Evolutionary conservation across 2,113 vertebrate species (phyloP).

Genomic region (Oxygymnocypris stewartii): DNA sequence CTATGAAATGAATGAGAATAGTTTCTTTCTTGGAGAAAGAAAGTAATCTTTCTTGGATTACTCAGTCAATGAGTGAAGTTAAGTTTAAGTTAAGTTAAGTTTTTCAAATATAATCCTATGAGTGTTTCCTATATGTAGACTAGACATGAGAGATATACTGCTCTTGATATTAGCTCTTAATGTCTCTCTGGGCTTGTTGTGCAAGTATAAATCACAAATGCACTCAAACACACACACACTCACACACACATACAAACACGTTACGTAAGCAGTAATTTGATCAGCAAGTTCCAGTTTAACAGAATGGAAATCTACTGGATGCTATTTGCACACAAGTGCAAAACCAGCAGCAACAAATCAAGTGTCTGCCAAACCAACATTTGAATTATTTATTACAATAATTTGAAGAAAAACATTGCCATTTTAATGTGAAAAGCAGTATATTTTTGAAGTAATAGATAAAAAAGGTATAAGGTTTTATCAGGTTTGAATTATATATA

Average conservation of each 20-base stretch:
- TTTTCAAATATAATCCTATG: neutral
- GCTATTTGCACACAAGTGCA: neutral
- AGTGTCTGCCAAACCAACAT: neutral
- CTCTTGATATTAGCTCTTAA: neutral
- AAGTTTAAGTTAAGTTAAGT: neutral
- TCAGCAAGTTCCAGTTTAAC: conserved; percentile 2
- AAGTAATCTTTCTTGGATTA: neutral
- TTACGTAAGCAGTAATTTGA: conserved; percentile 33
- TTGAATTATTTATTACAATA: no score
- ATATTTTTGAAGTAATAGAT: neutral
- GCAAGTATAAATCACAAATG: neutral
- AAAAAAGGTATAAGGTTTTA: neutral
- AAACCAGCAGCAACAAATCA: neutral
- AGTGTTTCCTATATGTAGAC: neutral
- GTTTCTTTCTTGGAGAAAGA: neutral
- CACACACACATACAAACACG: neutral
- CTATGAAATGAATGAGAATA: neutral
- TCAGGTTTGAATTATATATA: neutral
- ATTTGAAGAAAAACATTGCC: neutral
- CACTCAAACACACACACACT: neutral
- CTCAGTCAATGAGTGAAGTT: neutral
- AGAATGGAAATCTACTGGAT: conserved; percentile 42
- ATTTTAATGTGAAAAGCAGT: neutral
- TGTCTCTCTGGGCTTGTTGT: neutral
- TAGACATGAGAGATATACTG: neutral